These are phyloP conservation scores for Actinopyga echinites DNA, from an alignment of 53 echinoderm and acorn worm species.

Conservation along the genomic window DNA sequence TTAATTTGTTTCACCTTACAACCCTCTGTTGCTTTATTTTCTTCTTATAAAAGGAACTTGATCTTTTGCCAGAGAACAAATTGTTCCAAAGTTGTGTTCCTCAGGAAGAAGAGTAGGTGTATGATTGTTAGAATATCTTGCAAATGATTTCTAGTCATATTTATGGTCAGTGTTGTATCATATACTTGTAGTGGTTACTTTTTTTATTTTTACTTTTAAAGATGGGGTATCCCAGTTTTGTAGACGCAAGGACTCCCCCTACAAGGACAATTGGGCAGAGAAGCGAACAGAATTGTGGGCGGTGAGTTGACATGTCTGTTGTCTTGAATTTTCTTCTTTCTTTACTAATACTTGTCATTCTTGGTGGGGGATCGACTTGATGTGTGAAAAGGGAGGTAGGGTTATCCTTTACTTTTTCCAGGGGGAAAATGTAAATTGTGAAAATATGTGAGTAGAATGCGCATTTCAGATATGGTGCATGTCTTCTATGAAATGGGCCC, in stretches of 20 bases:
- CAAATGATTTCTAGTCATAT: too few relatives aligned
- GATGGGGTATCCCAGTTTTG: conserved; percentile 69
- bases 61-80: neutral
- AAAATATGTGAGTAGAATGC: too few relatives aligned
- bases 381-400: too few relatives aligned
- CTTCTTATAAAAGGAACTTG: neutral
- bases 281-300: conserved; percentile 54
- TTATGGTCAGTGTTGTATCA: too few relatives aligned
- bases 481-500: too few relatives aligned
- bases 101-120: neutral
- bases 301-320: conserved; percentile 40
- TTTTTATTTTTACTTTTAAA: neutral
- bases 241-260: conserved; percentile 56
- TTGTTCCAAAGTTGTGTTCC: neutral
- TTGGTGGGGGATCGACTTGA: too few relatives aligned
- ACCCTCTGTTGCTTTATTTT: neutral
- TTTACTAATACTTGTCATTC: too few relatives aligned
- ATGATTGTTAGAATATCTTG: neutral
- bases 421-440: too few relatives aligned
- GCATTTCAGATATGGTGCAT: too few relatives aligned
- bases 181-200: too few relatives aligned
- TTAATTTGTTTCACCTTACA: too few relatives aligned
- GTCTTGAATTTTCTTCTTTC: neutral
- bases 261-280: conserved; percentile 60
- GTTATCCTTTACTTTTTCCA: too few relatives aligned